Base-by-base conservation (phyloP, 2,797 vertebrate species). In the Microhierax caerulescens region DNA sequence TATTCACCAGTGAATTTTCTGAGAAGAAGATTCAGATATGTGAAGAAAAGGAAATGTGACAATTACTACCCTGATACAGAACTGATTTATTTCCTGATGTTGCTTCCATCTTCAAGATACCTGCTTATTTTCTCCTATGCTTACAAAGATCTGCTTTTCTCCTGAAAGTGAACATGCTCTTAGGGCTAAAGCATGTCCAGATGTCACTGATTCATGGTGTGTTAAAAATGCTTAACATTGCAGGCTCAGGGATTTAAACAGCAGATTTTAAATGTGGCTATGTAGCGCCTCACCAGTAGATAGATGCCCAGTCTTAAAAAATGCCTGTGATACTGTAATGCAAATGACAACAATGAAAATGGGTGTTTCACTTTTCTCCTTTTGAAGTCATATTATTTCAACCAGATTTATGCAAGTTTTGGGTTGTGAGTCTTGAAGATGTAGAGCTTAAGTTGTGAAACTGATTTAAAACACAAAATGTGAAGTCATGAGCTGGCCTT, bases 21-120 rank as follows among this genome's bases (percentile, higher is more conserved):
- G n/a, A 97, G 91, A 96, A 95, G n/a, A 37, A 56, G 56, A 64
- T 34, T 85, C 32, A 57, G 60, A 94, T 59, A 53, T 75, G 65
- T 84, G 61, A 82, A 91, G 92, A 91, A 68, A 87, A 73, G 39
- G n/a, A 60, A 9, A 59, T 0, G 7, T 54, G 60, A 57, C 5
- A 91, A 82, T 54, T 15, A 30, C n/a, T 39, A 18, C 20, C 37
- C 63, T 13, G 36, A n/a, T 3, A 47, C 16, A 63, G 21, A 73
- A 25, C 6, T 14, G 22, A 53, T 28, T 86, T 47, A 13, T 8
- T 28, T 89, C 37, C 41, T 60, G 20, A 37, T 67, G 16, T 10
- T 74, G 28, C 20, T 39, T 82, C 34, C 6, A 20, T 24, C 67
- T 82, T 85, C 60, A 74, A 67, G 95, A 89, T 27, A 13, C 3